phyloP scores from a whole-genome alignment of 2,113 vertebrate genomes.

The Calonectris borealis region DNA sequence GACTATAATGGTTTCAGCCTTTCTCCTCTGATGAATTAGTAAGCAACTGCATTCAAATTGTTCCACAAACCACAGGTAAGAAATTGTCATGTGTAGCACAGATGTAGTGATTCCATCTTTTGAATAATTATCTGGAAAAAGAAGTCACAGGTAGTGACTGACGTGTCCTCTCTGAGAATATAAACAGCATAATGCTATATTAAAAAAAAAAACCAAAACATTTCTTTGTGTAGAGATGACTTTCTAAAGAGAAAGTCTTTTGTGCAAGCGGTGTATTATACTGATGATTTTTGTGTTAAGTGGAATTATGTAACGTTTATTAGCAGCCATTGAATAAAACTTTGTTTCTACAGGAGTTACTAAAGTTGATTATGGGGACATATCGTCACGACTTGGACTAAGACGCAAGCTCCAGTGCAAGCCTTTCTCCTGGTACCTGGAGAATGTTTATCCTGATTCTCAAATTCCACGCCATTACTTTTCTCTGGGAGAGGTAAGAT shows the following conservation, averaged over 20 bases:
- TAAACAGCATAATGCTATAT: not conserved
- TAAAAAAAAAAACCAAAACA: not conserved
- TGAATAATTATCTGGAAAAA: not conserved
- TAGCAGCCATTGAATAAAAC: not conserved
- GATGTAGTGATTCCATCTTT: not conserved
- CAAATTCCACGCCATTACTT: constrained; percentile 98
- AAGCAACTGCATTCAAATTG: not conserved
- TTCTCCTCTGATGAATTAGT: not conserved
- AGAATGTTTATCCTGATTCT: constrained; percentile 97
- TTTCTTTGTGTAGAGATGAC: not conserved
- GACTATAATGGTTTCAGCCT: not conserved
- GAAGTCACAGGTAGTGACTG: not conserved
- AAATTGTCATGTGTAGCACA: not conserved
- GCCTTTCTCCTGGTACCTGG: constrained; percentile 98
- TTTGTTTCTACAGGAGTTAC: constrained; percentile 86
- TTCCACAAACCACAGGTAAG: not conserved
- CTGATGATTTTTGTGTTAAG: not conserved
- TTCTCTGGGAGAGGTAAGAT: constrained; percentile 94
- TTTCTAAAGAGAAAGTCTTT: not conserved
- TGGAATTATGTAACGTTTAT: not conserved
- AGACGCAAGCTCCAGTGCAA: constrained; percentile 96
- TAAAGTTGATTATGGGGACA: constrained; percentile 98
- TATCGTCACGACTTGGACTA: constrained; percentile 84
- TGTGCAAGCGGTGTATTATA: not conserved
- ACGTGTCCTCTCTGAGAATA: not conserved